These are phyloP conservation scores for Xestia c-nigrum DNA, from an alignment of 2,888 invertebrate species.

Conservation along the genomic window DNA sequence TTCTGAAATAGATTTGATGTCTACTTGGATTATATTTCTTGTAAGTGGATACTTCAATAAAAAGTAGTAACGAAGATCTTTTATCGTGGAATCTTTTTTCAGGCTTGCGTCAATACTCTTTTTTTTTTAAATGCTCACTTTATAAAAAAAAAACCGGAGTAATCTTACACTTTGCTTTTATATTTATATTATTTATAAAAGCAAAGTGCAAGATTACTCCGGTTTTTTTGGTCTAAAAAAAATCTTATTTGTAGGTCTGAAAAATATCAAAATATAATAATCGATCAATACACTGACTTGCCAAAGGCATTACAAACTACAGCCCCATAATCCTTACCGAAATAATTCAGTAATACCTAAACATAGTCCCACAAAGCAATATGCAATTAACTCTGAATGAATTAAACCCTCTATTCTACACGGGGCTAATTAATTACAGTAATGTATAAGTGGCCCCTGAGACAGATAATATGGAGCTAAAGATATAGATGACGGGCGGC, in stretches of 20 bases:
- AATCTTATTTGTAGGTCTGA: rapidly evolving
- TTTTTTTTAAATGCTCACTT: too few species aligned
- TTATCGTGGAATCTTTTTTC: background rate
- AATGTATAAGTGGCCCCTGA: conserved; percentile 57
- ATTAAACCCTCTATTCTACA: conserved; percentile 61
- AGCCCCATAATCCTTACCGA: background rate
- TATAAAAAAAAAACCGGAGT: background rate
- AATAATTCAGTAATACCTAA: conserved; percentile 44
- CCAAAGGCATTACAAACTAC: background rate
- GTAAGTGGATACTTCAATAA: background rate
- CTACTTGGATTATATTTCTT: conserved; percentile 2
- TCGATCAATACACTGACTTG: background rate
- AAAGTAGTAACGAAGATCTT: too few species aligned
- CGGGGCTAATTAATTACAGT: conserved; percentile 61
- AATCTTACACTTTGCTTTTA: too few species aligned
- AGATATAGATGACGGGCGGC: conserved; percentile 33
- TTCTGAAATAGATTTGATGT: conserved; percentile 15
- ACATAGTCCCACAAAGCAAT: conserved; percentile 45
- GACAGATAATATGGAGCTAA: conserved; percentile 48
- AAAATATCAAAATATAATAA: background rate
- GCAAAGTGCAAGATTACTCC: too few species aligned
- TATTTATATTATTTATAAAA: too few species aligned
- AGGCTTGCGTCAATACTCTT: background rate
- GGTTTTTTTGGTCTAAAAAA: too few species aligned
- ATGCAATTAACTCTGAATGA: conserved; percentile 60